Base-by-base conservation (phyloP, 2,797 vertebrate species). In the Protosalanx chinensis region DNA sequence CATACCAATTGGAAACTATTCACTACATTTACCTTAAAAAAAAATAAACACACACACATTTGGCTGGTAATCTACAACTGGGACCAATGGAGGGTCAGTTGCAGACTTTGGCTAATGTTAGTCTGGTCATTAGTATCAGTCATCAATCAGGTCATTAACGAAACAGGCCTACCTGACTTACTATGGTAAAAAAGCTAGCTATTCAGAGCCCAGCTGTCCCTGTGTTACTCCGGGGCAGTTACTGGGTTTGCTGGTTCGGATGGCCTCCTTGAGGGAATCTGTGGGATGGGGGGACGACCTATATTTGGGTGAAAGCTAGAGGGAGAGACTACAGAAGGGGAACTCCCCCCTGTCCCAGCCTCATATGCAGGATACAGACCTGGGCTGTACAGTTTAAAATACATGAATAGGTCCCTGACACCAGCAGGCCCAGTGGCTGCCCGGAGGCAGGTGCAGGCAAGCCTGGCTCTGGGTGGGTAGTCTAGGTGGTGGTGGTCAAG, bases 401-500 rank as follows among this genome's bases (percentile, higher is more conserved):
- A 53, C 46, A 4, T 5, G 64, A 13, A 23, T 66, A 56, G 15
- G 35, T 70, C 72, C 67, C 64, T 18, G 74, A 75, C 67, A 73
- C 72, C 82, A 85, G 81, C 79, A 77, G 27, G 78, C 68, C 70
- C 57, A 74, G 73, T 78, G 77, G 78, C 73, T 65, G 64, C 70
- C 64, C 59, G 70, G 68, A 57, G 60, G 30, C 18, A 65, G 41
- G 32, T 49, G 58, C 71, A 76, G 64, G 85, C 80, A 80, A 90
- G 87, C 80, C 68, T 71, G 73, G 7, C 86, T 82, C 79, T 78
- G 81, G 81, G 29, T 91, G 93, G 93, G 94, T 87, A 79, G 88
- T 95, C 94, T 89, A 95, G 94, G 94, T n/a, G 16, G 13, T 88
- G 66, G 84, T 87, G 85, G 94, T n/a, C 65, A 15, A 88, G 66